A percentile compares a stretch with the other conserved stretches of the same genome.
These are phyloP conservation scores for Saguinus imperator DNA, from an alignment of 2,113 vertebrate genomes.

Conservation along the genomic window DNA sequence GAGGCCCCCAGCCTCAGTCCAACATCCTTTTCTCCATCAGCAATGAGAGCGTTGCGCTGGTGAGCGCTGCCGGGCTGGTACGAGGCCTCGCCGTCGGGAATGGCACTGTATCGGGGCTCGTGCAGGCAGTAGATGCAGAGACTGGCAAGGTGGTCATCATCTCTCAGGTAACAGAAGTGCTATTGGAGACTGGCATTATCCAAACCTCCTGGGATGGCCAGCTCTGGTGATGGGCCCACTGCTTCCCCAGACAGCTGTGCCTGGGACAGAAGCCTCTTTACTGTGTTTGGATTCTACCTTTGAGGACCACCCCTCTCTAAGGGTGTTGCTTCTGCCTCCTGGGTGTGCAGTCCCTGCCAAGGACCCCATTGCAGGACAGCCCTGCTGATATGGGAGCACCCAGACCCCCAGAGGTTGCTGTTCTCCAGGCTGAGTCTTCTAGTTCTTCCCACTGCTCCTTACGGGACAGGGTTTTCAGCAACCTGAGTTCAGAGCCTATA, in stretches of 20 bases:
- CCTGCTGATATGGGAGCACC: neutral
- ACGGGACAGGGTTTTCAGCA: neutral
- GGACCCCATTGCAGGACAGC: neutral
- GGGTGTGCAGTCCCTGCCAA: neutral
- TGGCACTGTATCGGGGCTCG: conserved; percentile 89
- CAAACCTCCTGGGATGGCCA: too few species aligned
- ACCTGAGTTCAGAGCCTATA: neutral
- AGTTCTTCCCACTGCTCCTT: neutral
- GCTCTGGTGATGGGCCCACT: fast-evolving
- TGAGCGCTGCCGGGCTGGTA: conserved; percentile 88
- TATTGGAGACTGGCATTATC: fast-evolving
- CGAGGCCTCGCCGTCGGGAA: conserved; percentile 87
- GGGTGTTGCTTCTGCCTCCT: neutral
- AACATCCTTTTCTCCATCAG: conserved; percentile 94
- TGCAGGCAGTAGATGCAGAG: conserved; percentile 93
- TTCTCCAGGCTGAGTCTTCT: neutral
- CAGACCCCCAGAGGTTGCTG: neutral
- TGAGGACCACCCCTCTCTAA: neutral
- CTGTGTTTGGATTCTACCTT: neutral
- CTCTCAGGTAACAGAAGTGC: conserved; percentile 87
- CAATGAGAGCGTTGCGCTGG: conserved; percentile 84
- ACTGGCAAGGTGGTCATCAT: conserved; percentile 91
- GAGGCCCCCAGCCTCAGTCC: conserved; percentile 96
- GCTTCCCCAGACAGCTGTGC: fast-evolving
- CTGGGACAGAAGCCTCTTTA: neutral